Percentiles rank a stretch among this genome's conserved stretches.
Evolutionary conservation across 2,113 vertebrate species (phyloP).

Genomic region (Callaeas wilsoni): DNA sequence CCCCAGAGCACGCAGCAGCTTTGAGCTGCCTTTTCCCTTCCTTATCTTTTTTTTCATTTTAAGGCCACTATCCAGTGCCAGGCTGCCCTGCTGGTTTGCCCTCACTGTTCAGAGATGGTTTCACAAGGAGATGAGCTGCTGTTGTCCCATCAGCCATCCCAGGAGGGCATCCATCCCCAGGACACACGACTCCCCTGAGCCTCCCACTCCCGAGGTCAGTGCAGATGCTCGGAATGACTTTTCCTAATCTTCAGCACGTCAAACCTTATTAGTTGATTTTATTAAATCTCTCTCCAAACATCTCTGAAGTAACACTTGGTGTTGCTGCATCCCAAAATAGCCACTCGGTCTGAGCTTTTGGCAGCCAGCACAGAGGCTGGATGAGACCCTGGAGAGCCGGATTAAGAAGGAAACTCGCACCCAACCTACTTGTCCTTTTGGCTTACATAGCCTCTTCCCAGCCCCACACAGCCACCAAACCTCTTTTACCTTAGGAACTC

Average conservation of each 20-base stretch:
- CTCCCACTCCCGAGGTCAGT: background rate
- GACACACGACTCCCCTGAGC: background rate
- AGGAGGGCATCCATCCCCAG: background rate
- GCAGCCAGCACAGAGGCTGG: constrained; percentile 9
- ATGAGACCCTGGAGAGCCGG: background rate
- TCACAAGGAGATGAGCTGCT: background rate
- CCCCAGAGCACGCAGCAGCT: background rate
- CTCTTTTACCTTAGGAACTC: background rate
- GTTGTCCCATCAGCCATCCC: background rate
- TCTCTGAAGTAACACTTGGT: background rate
- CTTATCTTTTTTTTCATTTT: background rate
- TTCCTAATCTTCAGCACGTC: background rate
- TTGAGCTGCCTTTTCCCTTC: background rate
- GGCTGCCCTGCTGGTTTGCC: background rate
- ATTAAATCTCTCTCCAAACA: constrained; percentile 32
- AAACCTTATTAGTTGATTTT: constrained; percentile 21
- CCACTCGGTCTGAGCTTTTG: background rate
- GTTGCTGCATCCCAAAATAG: constrained; percentile 32
- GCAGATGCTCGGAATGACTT: background rate
- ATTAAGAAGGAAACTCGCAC: background rate
- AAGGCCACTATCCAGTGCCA: background rate
- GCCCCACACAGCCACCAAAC: background rate
- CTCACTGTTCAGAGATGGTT: background rate
- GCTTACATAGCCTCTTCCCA: background rate
- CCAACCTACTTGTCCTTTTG: background rate